phyloP scores from a whole-genome alignment of 2,888 invertebrate species.

The Acronicta leporina region DNA sequence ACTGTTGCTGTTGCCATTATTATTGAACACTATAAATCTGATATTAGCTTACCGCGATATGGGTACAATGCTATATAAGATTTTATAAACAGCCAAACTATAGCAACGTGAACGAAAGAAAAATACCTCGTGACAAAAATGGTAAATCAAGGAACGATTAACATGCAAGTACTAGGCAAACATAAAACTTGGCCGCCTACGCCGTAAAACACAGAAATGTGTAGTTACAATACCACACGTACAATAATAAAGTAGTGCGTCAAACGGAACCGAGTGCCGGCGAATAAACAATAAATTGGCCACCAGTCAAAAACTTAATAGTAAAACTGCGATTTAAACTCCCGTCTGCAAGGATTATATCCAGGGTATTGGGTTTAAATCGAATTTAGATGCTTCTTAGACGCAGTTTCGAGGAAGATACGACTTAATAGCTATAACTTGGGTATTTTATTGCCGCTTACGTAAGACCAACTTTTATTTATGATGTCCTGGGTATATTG shows the following conservation, averaged over 20 bases:
- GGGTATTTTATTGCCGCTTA: constrained; percentile 57
- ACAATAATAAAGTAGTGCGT: constrained; percentile 52
- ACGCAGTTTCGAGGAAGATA: constrained; percentile 58
- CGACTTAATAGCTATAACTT: constrained; percentile 62
- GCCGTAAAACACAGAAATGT: constrained; percentile 14
- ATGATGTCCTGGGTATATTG: constrained; percentile 49
- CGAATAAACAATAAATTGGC: constrained; percentile 63
- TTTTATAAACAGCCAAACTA: no score
- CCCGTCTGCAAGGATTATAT: constrained; percentile 62
- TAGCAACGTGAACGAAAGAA: no score
- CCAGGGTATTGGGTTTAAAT: constrained; percentile 66
- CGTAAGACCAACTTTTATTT: constrained; percentile 56
- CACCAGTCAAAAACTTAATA: constrained; percentile 64
- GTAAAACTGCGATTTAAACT: constrained; percentile 65
- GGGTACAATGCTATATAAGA: not conserved
- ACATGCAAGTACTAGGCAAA: constrained; percentile 13
- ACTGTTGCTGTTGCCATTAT: constrained; percentile 39
- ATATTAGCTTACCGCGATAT: constrained; percentile 17
- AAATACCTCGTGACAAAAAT: no score
- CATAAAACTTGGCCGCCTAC: constrained; percentile 4
- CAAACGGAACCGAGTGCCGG: constrained; percentile 43
- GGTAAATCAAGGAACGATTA: no score
- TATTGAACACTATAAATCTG: constrained; percentile 37
- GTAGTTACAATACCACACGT: constrained; percentile 26
- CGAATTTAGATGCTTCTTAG: constrained; percentile 67